These are phyloP conservation scores for Pseudomyrmex sp. DNA, from an alignment of 1,140 invertebrate species.

Conservation along the genomic window DNA sequence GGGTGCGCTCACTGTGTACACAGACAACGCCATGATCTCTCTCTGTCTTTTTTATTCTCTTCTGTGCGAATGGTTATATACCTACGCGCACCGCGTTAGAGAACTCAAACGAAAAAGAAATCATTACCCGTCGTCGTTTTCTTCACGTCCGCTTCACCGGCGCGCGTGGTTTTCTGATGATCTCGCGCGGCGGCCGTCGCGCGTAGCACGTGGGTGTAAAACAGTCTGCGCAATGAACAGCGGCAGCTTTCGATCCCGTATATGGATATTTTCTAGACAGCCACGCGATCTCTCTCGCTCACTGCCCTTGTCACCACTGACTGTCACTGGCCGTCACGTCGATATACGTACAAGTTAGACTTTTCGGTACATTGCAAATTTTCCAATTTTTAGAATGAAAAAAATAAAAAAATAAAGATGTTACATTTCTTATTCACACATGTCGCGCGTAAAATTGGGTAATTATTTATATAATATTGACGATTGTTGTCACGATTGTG, in stretches of 20 bases:
- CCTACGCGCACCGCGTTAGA: conserved; percentile 58
- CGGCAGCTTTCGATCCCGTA: conserved; percentile 67
- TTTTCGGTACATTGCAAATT: too few relatives aligned
- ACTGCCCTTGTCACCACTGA: not conserved
- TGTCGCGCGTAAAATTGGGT: not conserved
- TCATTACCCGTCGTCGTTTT: conserved; percentile 56
- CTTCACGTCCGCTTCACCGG: conserved; percentile 4
- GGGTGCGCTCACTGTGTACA: conserved; percentile 30
- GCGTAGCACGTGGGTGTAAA: conserved; percentile 71
- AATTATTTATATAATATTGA: not conserved
- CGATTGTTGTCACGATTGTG: not conserved
- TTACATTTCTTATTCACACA: not conserved
- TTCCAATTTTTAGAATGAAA: not conserved
- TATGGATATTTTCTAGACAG: conserved; percentile 68
- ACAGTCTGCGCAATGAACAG: conserved; percentile 66
- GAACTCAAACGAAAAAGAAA: conserved; percentile 61
- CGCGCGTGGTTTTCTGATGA: conserved; percentile 62
- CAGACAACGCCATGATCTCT: conserved; percentile 1
- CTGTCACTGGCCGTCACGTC: not conserved
- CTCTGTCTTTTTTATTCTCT: too few relatives aligned
- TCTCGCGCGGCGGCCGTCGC: conserved; percentile 19
- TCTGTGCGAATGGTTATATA: conserved; percentile 67
- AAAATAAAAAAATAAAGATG: not conserved
- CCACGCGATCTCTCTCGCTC: conserved; percentile 30
- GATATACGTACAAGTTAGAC: too few relatives aligned